phyloP scores from a whole-genome alignment of 2,888 invertebrate species.

The Papilio protenor region DNA sequence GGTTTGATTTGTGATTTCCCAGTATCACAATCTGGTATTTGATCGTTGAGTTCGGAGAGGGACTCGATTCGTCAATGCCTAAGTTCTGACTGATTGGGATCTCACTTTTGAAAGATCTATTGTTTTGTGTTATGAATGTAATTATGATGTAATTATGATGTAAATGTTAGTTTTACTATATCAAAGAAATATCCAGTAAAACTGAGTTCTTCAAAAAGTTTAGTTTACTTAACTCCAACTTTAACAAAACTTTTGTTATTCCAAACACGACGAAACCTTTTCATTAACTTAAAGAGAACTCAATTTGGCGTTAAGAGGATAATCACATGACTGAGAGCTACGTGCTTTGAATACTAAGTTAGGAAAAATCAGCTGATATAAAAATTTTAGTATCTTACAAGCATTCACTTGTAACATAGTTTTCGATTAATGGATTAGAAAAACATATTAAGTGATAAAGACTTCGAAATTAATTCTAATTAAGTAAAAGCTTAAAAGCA shows the following conservation, averaged over 20 bases:
- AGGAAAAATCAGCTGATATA: neutral
- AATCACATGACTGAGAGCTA: constrained; percentile 38
- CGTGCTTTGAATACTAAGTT: constrained; percentile 31
- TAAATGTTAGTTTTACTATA: neutral
- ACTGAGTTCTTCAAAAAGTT: neutral
- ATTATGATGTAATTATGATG: neutral
- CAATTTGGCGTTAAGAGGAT: constrained; percentile 42
- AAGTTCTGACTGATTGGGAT: constrained; percentile 9
- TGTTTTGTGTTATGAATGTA: neutral
- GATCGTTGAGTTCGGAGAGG: neutral
- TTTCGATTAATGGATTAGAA: neutral
- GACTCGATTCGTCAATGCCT: constrained; percentile 1
- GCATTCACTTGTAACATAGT: neutral
- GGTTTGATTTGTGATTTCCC: neutral
- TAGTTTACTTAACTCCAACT: constrained; percentile 1
- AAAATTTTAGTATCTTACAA: neutral
- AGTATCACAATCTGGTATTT: neutral
- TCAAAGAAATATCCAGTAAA: neutral
- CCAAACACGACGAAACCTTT: constrained; percentile 33
- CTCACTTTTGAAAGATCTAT: neutral
- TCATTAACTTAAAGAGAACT: constrained; percentile 39
- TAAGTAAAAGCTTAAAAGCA: neutral
- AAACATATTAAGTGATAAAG: neutral
- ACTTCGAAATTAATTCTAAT: too few relatives aligned
- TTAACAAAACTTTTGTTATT: constrained; percentile 26